Evolutionary conservation across 2,797 vertebrate genomes (phyloP), one percentile per base, ranked within the genome.

Genomic region (Sebastes vulpes): DNA sequence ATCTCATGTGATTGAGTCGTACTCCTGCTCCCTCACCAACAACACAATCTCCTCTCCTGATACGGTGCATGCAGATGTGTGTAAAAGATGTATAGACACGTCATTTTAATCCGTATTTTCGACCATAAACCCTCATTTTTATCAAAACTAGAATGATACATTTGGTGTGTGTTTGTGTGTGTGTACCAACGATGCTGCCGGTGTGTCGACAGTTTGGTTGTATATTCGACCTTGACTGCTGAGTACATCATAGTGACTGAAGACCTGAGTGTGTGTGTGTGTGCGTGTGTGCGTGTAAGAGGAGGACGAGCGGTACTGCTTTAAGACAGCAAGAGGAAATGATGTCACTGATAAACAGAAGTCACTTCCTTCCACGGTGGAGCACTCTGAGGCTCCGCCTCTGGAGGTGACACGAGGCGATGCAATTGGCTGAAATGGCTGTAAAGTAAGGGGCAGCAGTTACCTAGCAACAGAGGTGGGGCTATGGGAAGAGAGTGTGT

Each of bases 361-460:
- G 75, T 84, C 77, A 79, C 63, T 92, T 92, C 88, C 92, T 88
- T 92, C 87, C 87, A 93, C 82, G 65, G 70, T 92, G 91, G 90
- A 91, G 74, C 53, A 46, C 52, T 70, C n/a, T 26, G 9, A 77
- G 32, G 71, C 84, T 72, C 77, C 86, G 0, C 90, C 92, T 42
- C 38, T 58, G 64, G 31, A 50, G 48, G 32, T 76, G 71, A 81
- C 52, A 64, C 2, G 2, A 20, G 3, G 20, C 63, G 68, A 86
- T 77, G 69, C 42, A 50, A 89, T 86, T 89, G 90, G 88, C 68
- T 86, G 72, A 83, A 75, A 66, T 26, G 60, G 75, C 74, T 38
- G 57, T 54, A 66, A 61, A 57, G 50, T 68, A 82, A 85, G 65
- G 72, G n/a, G 73, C 71, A 82, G 66, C 58, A 69, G 89, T 93